Base-by-base conservation (phyloP, 2,797 vertebrate species). In the Sebastes elongatus region DNA sequence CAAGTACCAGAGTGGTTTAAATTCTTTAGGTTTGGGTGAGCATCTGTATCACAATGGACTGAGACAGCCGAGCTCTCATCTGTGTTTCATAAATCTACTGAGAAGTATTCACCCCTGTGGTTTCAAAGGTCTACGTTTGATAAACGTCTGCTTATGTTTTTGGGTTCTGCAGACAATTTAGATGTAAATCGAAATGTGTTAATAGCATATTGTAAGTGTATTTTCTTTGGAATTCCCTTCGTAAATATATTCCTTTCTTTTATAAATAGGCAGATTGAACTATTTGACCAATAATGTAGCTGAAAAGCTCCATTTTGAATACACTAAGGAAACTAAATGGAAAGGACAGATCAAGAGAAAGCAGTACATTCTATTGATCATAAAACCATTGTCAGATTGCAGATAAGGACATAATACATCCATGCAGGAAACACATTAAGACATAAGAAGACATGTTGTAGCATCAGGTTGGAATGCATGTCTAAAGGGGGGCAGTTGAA, bases 381-480 rank as follows among this genome's bases (percentile, higher is more conserved):
- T 27, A 38, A 55, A 67, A 46, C 10, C 8, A n/a, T 2, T 18
- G 10, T 76, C 23, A 68, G 22, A 57, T 32, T 53, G 16, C 53
- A 76, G 61, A 68, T 53, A 68, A 25, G 13, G 6, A 27, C 30
- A 80, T 6, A 56, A 35, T 16, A 3, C n/a, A 38, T 55, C n/a
- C 28, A 70, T 52, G 18, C 27, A 65, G 22, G n/a, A 67, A 63
- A 49, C 53, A 62, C 42, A 25, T 27, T 32, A 46, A 33, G 38
- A 68, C 35, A 70, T 14, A 22, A 64, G 69, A 32, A 62, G 61
- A 56, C 33, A 25, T 52, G 67, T 25, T 28, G 35, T 23, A 78
- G 77, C 66, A 53, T 77, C 57, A 59, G 27, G 25, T 33, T 64
- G 81, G 85, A 88, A 87, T 84, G 83, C 75, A 75, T 71, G 71